These are phyloP conservation scores for Aphidius ervi DNA, from an alignment of 1,140 invertebrate species.

Conservation along the genomic window DNA sequence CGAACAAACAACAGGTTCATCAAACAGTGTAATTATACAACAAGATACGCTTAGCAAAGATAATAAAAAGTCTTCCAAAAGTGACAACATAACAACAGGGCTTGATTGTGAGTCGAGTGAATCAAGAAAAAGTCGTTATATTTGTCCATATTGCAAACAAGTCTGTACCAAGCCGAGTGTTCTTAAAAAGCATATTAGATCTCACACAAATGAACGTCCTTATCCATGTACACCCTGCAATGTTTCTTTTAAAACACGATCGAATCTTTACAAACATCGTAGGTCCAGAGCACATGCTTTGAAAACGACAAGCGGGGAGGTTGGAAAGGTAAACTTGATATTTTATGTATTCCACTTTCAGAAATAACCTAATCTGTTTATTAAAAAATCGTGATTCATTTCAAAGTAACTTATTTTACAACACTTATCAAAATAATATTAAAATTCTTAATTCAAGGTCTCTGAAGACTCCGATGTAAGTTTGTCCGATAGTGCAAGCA, in stretches of 20 bases:
- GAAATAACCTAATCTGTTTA: no score
- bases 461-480: slow-evolving; percentile 51
- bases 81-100: slow-evolving; percentile 26
- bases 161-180: slow-evolving; percentile 91
- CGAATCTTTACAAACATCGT: slow-evolving; percentile 89
- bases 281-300: slow-evolving; percentile 77
- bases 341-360: no score
- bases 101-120: slow-evolving; percentile 39
- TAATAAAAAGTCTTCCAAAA: slow-evolving; percentile 32
- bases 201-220: slow-evolving; percentile 89
- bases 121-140: slow-evolving; percentile 56
- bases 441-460: slow-evolving; percentile 25
- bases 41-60: slow-evolving; percentile 34
- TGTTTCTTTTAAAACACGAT: slow-evolving; percentile 91
- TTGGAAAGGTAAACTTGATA: slow-evolving; percentile 38
- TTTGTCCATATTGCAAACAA: slow-evolving; percentile 83
- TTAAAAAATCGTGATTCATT: no score
- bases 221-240: slow-evolving; percentile 85
- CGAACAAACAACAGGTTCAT: slow-evolving; percentile 41
- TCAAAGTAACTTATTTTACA: no score
- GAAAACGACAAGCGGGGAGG: slow-evolving; percentile 60
- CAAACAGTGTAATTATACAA: slow-evolving; percentile 46
- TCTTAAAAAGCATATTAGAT: slow-evolving; percentile 86
- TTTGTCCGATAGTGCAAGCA: slow-evolving; percentile 48
- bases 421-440: not conserved